phyloP scores from a whole-genome alignment of 37 sponge, comb jelly and placozoan genomes.

The Tethya wilhelma region DNA sequence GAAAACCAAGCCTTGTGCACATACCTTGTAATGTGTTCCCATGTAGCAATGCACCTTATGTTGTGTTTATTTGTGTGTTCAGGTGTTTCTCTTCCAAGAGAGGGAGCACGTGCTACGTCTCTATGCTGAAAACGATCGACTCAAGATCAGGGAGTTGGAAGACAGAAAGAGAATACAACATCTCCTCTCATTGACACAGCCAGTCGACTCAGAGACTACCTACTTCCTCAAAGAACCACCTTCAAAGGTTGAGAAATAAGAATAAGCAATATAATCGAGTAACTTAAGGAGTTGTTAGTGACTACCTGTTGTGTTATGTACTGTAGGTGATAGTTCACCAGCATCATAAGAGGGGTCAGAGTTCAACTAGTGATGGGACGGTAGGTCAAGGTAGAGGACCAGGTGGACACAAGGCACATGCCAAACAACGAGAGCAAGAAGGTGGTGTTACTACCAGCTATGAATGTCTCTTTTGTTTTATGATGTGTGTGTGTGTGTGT shows the following conservation, averaged over 20 bases:
- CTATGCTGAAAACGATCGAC: constrained; percentile 96
- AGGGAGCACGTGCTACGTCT: constrained; percentile 94
- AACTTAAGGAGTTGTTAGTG: background rate
- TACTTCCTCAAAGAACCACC: constrained; percentile 84
- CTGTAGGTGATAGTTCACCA: constrained; percentile 21
- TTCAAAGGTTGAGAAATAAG: constrained; percentile 25
- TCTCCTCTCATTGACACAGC: constrained; percentile 84
- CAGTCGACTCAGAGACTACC: constrained; percentile 59
- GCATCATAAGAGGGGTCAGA: constrained; percentile 13
- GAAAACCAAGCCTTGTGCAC: too few species aligned
- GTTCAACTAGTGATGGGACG: background rate
- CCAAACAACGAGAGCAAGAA: background rate
- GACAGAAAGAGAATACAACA: constrained; percentile 96
- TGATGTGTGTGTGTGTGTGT: too few species aligned
- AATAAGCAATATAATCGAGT: background rate
- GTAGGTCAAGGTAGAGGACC: constrained; percentile 49
- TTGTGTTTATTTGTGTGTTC: constrained; percentile 21
- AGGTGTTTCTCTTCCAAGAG: constrained; percentile 96
- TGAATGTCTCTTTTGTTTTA: too few species aligned
- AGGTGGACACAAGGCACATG: constrained; percentile 67
- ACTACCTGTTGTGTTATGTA: background rate
- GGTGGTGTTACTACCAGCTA: background rate
- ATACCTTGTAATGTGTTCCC: background rate
- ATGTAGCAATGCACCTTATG: background rate
- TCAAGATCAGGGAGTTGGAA: constrained; percentile 94